phyloP scores from a whole-genome alignment of 2,888 invertebrate genomes.

The Aethes cnicana region DNA sequence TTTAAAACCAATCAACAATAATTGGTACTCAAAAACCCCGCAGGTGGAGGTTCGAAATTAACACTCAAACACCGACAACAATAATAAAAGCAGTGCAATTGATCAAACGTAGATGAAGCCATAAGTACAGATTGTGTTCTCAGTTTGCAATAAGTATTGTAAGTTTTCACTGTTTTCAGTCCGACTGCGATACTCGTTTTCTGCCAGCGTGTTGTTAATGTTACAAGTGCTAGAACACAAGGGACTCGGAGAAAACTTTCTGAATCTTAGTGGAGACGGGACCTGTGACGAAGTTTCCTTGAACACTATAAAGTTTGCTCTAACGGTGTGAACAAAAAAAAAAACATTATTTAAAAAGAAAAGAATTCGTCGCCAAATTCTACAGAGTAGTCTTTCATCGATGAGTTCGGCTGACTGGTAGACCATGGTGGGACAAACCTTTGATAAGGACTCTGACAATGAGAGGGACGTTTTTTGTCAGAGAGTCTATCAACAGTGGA shows the following conservation, averaged over 20 bases:
- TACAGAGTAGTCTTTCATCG: too few species aligned
- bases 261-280: conserved; percentile 10
- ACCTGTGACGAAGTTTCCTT: conserved; percentile 10
- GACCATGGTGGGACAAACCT: too few species aligned
- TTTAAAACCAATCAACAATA: too few species aligned
- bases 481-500: too few species aligned
- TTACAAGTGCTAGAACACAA: conserved; percentile 7
- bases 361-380: too few species aligned
- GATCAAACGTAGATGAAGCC: neutral
- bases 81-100: neutral
- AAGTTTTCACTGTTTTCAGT: conserved; percentile 3
- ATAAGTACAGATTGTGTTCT: neutral
- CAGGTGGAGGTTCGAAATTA: too few species aligned
- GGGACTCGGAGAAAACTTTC: conserved; percentile 12
- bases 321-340: too few species aligned
- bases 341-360: too few species aligned
- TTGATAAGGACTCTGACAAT: too few species aligned
- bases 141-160: conserved; percentile 10
- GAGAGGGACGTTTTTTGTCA: too few species aligned
- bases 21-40: too few species aligned
- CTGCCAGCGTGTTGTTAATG: conserved; percentile 14
- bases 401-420: too few species aligned
- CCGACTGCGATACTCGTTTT: conserved; percentile 9
- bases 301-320: conserved; percentile 8
- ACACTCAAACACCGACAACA: neutral